Conservation (phyloP, 1,140 invertebrate species). For the Heterodera schachtii region DNA sequence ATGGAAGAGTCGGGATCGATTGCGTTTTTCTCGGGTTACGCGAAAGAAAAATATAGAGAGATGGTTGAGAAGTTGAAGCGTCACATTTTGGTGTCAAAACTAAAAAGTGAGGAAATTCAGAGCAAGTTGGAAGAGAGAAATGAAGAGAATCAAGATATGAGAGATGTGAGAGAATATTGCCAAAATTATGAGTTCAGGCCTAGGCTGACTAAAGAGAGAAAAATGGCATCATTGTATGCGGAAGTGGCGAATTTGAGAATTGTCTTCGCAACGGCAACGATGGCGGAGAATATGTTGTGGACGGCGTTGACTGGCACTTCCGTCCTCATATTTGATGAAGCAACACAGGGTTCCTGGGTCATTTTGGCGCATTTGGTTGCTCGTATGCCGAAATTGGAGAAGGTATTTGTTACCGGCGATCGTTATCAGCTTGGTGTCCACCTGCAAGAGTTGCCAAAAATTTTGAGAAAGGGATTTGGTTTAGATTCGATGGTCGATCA, state of each 20-base stretch:
- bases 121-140: background rate
- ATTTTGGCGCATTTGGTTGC: background rate
- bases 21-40: background rate
- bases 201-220: background rate
- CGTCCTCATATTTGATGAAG: background rate
- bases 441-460: background rate
- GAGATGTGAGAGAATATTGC: background rate
- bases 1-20: background rate
- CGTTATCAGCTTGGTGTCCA: background rate
- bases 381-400: background rate
- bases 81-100: slow-evolving; percentile 7
- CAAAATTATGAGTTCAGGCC: background rate
- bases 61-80: slow-evolving; percentile 1
- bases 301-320: background rate
- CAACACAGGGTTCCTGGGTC: background rate
- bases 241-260: background rate
- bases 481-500: slow-evolving; percentile 10
- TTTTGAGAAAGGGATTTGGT: background rate
- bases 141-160: background rate
- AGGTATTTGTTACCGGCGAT: background rate
- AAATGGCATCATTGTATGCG: slow-evolving; percentile 4
- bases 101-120: background rate
- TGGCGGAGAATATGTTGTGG: background rate
- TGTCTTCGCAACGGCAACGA: background rate
- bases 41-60: background rate